phyloP scores from a whole-genome alignment of 2,888 invertebrate genomes.

The Quadroppia sp. region DNA sequence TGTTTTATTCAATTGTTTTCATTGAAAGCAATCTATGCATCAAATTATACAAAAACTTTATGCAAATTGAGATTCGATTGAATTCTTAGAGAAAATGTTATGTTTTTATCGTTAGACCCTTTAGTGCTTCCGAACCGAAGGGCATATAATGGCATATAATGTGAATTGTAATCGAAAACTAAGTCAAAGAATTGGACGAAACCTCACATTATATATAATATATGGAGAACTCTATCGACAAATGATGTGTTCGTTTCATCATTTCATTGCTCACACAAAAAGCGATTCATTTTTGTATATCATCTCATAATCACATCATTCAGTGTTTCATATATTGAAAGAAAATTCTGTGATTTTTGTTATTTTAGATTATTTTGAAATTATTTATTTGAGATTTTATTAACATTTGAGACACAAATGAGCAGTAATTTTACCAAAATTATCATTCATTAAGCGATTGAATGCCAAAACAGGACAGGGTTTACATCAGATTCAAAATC shows the following conservation, averaged over 20 bases:
- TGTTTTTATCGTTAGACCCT: constrained; percentile 15
- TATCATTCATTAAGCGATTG: neutral
- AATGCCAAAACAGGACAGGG: constrained; percentile 36
- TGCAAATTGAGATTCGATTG: neutral
- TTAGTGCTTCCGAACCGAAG: constrained; percentile 27
- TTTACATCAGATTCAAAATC: constrained; percentile 23
- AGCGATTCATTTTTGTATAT: constrained; percentile 1
- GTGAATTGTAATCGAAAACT: neutral
- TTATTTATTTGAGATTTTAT: neutral
- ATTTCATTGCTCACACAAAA: constrained; percentile 9
- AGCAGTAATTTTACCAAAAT: too few species aligned
- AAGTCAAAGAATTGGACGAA: constrained; percentile 12
- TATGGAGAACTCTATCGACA: neutral
- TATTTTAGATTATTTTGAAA: neutral
- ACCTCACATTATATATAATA: constrained; percentile 3
- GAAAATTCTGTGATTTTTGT: constrained; percentile 35
- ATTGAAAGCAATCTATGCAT: constrained; percentile 23
- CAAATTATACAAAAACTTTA: constrained; percentile 26
- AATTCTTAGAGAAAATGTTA: constrained; percentile 24
- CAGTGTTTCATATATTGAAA: constrained; percentile 28
- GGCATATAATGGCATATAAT: neutral
- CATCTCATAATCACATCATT: constrained; percentile 28
- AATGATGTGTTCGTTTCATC: constrained; percentile 25
- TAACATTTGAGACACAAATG: too few species aligned
- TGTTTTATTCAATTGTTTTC: too few species aligned